Percentiles rank a stretch among this genome's conserved stretches.
Conservation (phyloP, 2,888 invertebrate genomes). For the Eurytoma adleriae region DNA sequence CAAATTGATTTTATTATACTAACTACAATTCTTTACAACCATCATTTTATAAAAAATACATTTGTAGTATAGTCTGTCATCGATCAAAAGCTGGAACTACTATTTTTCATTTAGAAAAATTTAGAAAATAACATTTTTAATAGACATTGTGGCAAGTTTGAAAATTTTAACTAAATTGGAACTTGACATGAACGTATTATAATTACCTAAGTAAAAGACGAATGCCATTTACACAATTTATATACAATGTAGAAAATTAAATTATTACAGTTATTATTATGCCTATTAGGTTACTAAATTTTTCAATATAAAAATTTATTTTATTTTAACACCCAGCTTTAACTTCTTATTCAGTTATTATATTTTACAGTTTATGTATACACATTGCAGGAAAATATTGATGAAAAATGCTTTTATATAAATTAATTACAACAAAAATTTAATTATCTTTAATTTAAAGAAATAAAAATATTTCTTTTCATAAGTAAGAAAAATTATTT, state of each 20-base stretch:
- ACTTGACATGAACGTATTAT: not conserved
- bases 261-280: not conserved
- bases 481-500: too few relatives aligned
- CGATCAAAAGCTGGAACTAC: conserved; percentile 12
- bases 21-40: conserved; percentile 27
- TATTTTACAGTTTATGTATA: conserved; percentile 4
- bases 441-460: not conserved
- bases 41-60: conserved; percentile 43
- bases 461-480: too few relatives aligned
- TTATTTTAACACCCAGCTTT: conserved; percentile 17
- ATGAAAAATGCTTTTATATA: not conserved
- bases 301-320: conserved; percentile 7
- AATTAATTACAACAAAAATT: not conserved
- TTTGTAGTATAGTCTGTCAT: not conserved
- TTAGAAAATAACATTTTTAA: not conserved
- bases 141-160: not conserved
- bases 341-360: too few relatives aligned
- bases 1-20: conserved; percentile 15
- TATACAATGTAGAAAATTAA: not conserved
- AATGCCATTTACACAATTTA: conserved; percentile 3
- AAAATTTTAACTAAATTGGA: not conserved
- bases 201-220: not conserved
- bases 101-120: conserved; percentile 5
- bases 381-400: conserved; percentile 14
- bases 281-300: too few relatives aligned